Evolutionary conservation across 2,113 vertebrate genomes (phyloP).

Genomic region (Capreolus pygargus): DNA sequence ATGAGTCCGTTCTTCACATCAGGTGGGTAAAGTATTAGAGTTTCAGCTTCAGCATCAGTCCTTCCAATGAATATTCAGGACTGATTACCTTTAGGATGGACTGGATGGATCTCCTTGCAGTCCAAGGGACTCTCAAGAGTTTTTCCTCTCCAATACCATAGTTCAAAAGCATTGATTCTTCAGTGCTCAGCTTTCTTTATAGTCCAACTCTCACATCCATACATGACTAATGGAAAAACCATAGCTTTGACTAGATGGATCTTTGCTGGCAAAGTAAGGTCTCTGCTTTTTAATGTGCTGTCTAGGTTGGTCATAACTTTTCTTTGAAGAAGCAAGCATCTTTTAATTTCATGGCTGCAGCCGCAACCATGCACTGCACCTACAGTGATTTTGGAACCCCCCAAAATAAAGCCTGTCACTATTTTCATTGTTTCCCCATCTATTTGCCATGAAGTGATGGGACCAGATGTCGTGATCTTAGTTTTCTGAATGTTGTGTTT

Average conservation of each 20-base stretch:
- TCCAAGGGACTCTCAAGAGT: neutral
- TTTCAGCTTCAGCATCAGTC: neutral
- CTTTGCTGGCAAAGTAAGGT: neutral
- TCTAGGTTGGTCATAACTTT: neutral
- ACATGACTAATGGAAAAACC: neutral
- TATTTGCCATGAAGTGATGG: neutral
- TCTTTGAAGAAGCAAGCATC: neutral
- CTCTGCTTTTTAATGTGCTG: neutral
- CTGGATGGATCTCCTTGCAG: neutral
- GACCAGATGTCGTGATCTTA: neutral
- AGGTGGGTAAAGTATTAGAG: neutral
- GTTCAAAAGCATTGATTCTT: neutral
- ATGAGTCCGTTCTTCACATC: accelerated
- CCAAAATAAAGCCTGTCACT: neutral
- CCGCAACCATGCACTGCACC: neutral
- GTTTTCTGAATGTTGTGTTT: neutral
- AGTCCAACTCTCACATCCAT: neutral
- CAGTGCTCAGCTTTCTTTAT: neutral
- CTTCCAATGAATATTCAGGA: neutral
- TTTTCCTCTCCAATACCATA: neutral
- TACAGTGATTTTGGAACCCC: neutral
- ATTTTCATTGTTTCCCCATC: neutral
- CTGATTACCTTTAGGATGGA: neutral
- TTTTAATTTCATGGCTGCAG: neutral
- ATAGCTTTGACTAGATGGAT: neutral